These are phyloP conservation scores for Tenthredo distinguenda DNA, from an alignment of 2,888 invertebrate species.

Conservation along the genomic window DNA sequence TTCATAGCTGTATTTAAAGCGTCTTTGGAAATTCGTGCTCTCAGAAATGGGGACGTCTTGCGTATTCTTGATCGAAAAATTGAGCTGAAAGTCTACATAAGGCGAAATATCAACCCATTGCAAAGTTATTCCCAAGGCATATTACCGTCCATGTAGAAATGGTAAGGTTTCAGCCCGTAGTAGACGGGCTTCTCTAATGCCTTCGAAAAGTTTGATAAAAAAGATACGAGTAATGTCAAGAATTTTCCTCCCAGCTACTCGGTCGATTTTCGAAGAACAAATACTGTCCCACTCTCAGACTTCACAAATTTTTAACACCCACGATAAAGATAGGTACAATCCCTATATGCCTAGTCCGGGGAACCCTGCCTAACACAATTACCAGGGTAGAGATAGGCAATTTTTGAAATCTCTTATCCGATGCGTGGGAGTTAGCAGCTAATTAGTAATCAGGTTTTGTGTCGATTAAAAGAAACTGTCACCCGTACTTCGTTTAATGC, in stretches of 20 bases:
- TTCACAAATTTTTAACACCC: neutral
- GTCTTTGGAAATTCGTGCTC: neutral
- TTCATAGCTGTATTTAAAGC: neutral
- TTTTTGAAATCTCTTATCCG: neutral
- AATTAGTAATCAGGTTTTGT: slow-evolving; percentile 25
- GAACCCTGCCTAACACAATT: neutral
- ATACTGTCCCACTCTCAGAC: neutral
- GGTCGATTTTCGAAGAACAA: neutral
- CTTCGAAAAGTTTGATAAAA: neutral
- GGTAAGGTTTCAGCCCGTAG: neutral
- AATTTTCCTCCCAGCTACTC: neutral
- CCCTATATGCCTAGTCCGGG: neutral
- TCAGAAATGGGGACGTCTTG: neutral
- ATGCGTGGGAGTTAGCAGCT: neutral
- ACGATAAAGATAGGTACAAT: no score
- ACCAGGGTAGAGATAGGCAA: neutral
- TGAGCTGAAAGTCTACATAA: neutral
- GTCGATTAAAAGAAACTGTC: slow-evolving; percentile 20
- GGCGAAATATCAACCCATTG: neutral
- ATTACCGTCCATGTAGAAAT: neutral
- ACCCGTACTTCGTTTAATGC: slow-evolving; percentile 58
- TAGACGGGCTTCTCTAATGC: neutral
- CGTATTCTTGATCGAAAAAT: neutral
- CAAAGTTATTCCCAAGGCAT: neutral
- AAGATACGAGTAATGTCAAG: neutral